phyloP scores from a whole-genome alignment of 2,113 vertebrate genomes.

The Benitochromis conjunctus region DNA sequence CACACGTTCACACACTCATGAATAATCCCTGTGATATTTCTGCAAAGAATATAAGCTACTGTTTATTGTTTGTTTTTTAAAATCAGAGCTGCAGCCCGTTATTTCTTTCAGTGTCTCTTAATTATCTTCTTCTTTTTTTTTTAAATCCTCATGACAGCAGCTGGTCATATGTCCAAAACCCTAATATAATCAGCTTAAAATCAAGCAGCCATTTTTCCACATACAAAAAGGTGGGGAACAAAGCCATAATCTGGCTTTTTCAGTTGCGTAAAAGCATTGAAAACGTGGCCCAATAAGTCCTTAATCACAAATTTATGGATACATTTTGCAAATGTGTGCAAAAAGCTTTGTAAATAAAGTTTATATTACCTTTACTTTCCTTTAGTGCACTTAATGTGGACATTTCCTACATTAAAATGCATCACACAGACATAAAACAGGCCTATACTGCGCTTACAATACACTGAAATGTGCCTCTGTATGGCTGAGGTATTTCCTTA shows the following conservation, averaged over 20 bases:
- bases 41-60: not conserved
- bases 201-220: not conserved
- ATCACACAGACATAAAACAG: not conserved
- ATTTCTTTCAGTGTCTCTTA: not conserved
- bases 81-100: not conserved
- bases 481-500: not conserved
- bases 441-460: not conserved
- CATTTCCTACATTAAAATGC: not conserved
- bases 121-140: not conserved
- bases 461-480: not conserved
- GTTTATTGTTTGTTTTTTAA: not conserved
- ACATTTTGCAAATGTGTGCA: not conserved
- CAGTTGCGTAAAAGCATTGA: not conserved
- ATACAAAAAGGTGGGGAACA: not conserved
- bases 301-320: not conserved
- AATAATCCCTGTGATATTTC: constrained; percentile 12
- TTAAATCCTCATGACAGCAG: not conserved
- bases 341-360: not conserved
- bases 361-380: not conserved
- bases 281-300: not conserved
- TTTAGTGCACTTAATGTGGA: fast-evolving
- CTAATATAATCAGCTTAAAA: not conserved
- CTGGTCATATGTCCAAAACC: not conserved
- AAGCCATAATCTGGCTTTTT: not conserved
- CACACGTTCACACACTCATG: constrained; percentile 4